Evolutionary conservation across 1,140 invertebrate genomes (phyloP), one percentile per base, ranked within the genome.

Genomic region (Scaptomyza hsui): DNA sequence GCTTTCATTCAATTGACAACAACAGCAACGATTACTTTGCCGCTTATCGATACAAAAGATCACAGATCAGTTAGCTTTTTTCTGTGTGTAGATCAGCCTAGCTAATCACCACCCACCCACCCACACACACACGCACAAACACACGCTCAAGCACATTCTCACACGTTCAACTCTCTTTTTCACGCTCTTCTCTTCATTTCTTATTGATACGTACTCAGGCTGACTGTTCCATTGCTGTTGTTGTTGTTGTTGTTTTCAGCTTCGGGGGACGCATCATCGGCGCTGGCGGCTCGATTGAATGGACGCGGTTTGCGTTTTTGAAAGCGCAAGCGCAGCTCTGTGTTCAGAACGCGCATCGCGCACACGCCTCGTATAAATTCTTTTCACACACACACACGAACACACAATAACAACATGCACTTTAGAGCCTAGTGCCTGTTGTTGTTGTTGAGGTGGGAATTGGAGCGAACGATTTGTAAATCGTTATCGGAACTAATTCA

Each of bases 251-350:
- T 56, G 44, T 44, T 44, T 39, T 45, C 37, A 44, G 39, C 15
- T 42, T 77, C 29, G 21, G 60, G 53, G 39, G 56, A 35, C 19
- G 82, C 82, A 82, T 88, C 82, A 71, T 88, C 88, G n/a, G 86
- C 88, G 59, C 86, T 89, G 16, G 78, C 81, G n/a, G 86, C 88
- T 3, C 86, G 88, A 76, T 79, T 89, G 53, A 89, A 89, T 39
- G 78, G 86, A 71, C 88, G 88, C 64, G 86, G 78, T 41, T 88
- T 89, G 60, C 86, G 86, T 74, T 89, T 89, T 55, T 89, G 89
- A n/a, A 89, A 82, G 60, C 86, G 86, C 81, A 89, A 75, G 53
- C 86, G 81, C 62, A 89, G 60, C 67, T 89, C 86, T 3, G 81
- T 88, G 32, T 74, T 89, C 35, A 89, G 67, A 72, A 89, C 78